Base-by-base conservation (phyloP, 1,140 invertebrate genomes). In the Trachelipus rathkii region DNA sequence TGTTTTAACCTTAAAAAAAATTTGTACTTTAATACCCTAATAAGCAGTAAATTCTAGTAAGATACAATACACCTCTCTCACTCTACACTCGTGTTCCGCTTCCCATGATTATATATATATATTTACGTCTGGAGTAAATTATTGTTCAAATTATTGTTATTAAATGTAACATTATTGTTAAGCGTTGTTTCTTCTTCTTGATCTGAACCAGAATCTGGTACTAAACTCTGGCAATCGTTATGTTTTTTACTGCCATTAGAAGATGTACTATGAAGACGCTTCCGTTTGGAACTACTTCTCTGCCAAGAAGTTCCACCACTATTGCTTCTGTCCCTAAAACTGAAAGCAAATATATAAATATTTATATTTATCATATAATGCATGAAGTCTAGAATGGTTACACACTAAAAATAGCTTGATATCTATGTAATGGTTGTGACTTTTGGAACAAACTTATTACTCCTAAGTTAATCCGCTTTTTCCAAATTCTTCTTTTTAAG, bases 171-270 rank as follows among this genome's bases (percentile, higher is more conserved):
- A 33, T 81, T 81, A 23, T 81, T 81, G 66, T 81, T 84, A 45
- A 84, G 82, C 5, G 83, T 76, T 19, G 78, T 80, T 45, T 84
- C 83, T 71, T 84, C 84, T 33, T 84, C 84, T 23, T 80, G 82
- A 75, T 84, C 83, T 21, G 84, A 84, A 21, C 77, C 80, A 15
- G 78, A 81, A 21, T 81, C 82, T 50, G 82, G 83, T 0, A 84
- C 83, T 15, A 85, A 78, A 74, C 82, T 86, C 60, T 84, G 84
- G 33, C 50, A 60, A 19, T 60, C 50, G 8, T 60, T 60, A 8
- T 60, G 50, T 60, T 60, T 60, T 19, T 60, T 60, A 19, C 19
- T 60, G 11, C 50, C n/a, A 60, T 15, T 60, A 19, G 50, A 60
- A 19, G 50, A 60, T 2, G 50, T 60, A 8, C 50, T 60, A 19